phyloP scores from a whole-genome alignment of 2,888 invertebrate genomes.

The Cyaniris semiargus region DNA sequence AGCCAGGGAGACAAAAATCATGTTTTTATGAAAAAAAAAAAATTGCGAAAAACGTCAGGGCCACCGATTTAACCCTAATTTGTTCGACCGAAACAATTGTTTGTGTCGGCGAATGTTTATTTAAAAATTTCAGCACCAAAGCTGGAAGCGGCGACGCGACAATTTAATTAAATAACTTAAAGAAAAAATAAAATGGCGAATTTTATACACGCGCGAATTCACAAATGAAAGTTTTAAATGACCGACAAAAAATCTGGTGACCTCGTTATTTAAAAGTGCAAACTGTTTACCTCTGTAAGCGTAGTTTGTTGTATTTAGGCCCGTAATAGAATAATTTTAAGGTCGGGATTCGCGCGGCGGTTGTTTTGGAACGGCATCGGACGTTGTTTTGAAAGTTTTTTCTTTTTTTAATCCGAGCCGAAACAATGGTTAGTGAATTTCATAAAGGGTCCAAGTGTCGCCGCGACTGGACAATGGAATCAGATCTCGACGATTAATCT shows the following conservation, averaged over 20 bases:
- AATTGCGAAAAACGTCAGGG: conserved; percentile 36
- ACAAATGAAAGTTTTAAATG: conserved; percentile 78
- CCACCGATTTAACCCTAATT: conserved; percentile 7
- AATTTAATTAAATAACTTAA: conserved; percentile 58
- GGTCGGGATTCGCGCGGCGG: conserved; percentile 34
- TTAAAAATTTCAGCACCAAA: conserved; percentile 26
- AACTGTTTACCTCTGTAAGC: conserved; percentile 50
- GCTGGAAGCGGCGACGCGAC: conserved; percentile 36
- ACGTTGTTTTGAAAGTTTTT: conserved; percentile 58
- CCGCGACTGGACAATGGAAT: conserved; percentile 65
- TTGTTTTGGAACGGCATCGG: conserved; percentile 35
- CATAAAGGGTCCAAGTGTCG: conserved; percentile 69
- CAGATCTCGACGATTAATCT: conserved; percentile 73
- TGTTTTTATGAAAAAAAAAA: conserved; percentile 24
- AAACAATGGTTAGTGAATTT: conserved; percentile 72
- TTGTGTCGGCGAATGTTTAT: conserved; percentile 22
- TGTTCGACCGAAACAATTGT: conserved; percentile 19
- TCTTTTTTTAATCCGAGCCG: conserved; percentile 65
- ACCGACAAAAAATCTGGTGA: conserved; percentile 68
- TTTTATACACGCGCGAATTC: conserved; percentile 66
- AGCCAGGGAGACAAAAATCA: not conserved
- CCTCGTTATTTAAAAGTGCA: conserved; percentile 70
- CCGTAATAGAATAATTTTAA: conserved; percentile 34
- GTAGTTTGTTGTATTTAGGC: conserved; percentile 37
- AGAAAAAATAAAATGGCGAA: conserved; percentile 62